Evolutionary conservation across 2,888 invertebrate species (phyloP).

Genomic region (Megalurothrips usitatus): DNA sequence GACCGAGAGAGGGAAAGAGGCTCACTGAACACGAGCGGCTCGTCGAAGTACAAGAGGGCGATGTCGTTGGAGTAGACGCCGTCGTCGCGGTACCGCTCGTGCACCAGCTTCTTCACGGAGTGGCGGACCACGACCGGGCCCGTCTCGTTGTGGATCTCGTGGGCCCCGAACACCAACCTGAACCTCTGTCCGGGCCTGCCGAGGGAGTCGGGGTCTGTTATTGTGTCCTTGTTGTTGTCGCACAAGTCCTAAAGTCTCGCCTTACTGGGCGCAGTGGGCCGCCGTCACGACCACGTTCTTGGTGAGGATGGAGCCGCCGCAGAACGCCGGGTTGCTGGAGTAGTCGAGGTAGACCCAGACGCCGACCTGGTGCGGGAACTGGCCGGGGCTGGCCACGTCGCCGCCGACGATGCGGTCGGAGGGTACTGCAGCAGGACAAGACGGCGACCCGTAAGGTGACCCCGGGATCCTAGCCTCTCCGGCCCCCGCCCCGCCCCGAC

Average conservation of each 20-base stretch:
- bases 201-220: not conserved
- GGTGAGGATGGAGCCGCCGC: slow-evolving; percentile 41
- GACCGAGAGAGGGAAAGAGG: not conserved
- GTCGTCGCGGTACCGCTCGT: slow-evolving; percentile 36
- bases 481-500: too few relatives aligned
- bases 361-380: slow-evolving; percentile 16
- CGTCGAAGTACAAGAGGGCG: slow-evolving; percentile 39
- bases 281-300: slow-evolving; percentile 40
- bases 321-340: slow-evolving; percentile 35
- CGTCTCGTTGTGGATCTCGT: not conserved
- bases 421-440: not conserved
- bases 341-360: not conserved
- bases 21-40: not conserved
- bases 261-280: slow-evolving; percentile 41
- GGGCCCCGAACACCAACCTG: not conserved
- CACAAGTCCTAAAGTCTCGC: not conserved
- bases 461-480: not conserved
- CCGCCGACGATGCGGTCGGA: slow-evolving; percentile 39
- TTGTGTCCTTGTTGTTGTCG: too few relatives aligned
- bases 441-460: not conserved
- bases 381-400: slow-evolving; percentile 35
- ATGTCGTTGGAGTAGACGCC: slow-evolving; percentile 41
- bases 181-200: not conserved
- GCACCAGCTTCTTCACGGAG: slow-evolving; percentile 36
- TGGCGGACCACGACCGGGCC: slow-evolving; percentile 11